Percentiles rank a stretch among this genome's conserved stretches.
Evolutionary conservation across 2,113 vertebrate species (phyloP).

Genomic region (Turdus rufiventris): DNA sequence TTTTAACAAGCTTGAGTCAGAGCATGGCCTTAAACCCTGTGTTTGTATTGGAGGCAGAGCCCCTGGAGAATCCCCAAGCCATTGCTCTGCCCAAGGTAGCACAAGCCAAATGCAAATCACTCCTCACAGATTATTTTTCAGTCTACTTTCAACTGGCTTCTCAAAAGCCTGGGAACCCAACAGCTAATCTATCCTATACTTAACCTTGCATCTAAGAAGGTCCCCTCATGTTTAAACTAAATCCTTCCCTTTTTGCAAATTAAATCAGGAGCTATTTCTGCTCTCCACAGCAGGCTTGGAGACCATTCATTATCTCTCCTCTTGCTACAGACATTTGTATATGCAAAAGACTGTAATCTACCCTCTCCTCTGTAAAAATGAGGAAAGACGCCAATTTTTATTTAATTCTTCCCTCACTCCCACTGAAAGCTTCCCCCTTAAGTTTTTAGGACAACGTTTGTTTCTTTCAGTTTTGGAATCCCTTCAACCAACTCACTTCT

Average conservation of each 20-base stretch:
- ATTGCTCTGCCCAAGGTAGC: background rate
- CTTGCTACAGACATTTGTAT: background rate
- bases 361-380: background rate
- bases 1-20: background rate
- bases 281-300: background rate
- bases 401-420: background rate
- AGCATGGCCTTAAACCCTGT: background rate
- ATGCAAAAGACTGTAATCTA: background rate
- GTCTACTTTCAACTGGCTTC: background rate
- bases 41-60: background rate
- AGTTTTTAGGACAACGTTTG: background rate
- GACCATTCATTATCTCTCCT: background rate
- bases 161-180: background rate
- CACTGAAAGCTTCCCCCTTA: background rate
- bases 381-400: background rate
- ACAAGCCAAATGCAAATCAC: background rate
- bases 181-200: background rate
- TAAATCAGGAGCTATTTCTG: conserved; percentile 8
- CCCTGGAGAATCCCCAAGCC: background rate
- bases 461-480: background rate
- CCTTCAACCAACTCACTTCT: background rate
- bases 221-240: background rate
- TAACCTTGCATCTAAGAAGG: conserved; percentile 16
- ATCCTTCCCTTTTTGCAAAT: background rate
- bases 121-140: background rate